These are phyloP conservation scores for Neolamprologus variostigma DNA, from an alignment of 2,113 vertebrate genomes.

Conservation along the genomic window DNA sequence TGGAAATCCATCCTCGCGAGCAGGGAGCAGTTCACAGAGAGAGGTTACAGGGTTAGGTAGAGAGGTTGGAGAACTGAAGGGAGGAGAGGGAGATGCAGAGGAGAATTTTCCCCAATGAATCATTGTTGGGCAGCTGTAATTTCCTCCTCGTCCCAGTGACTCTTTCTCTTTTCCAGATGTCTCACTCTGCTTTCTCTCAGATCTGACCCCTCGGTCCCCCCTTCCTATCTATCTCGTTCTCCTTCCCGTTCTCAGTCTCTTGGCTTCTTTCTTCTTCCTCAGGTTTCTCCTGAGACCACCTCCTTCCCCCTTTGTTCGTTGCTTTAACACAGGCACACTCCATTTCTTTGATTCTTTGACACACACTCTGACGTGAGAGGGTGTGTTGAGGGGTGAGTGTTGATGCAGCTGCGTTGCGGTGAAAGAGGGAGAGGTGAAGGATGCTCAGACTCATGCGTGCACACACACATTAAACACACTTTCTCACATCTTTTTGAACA, in stretches of 20 bases:
- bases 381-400: slow-evolving; percentile 39
- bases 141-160: slow-evolving; percentile 60
- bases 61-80: slow-evolving; percentile 30
- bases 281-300: slow-evolving; percentile 31
- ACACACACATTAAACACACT: neutral
- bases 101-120: slow-evolving; percentile 71
- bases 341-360: slow-evolving; percentile 31
- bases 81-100: slow-evolving; percentile 44
- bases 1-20: slow-evolving; percentile 11
- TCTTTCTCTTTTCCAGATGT: slow-evolving; percentile 69
- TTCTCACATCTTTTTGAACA: neutral
- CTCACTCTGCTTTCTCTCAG: slow-evolving; percentile 48
- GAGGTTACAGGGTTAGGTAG: slow-evolving; percentile 43
- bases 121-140: slow-evolving; percentile 70
- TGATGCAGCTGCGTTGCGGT: slow-evolving; percentile 55
- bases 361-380: slow-evolving; percentile 27
- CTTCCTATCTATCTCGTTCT: slow-evolving; percentile 19
- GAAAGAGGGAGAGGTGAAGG: slow-evolving; percentile 33
- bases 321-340: slow-evolving; percentile 29
- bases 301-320: slow-evolving; percentile 24
- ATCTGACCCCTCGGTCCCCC: slow-evolving; percentile 47
- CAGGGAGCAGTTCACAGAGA: neutral
- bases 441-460: slow-evolving; percentile 6
- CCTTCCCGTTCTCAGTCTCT: neutral
- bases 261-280: slow-evolving; percentile 3